Evolutionary conservation across 2,797 vertebrate genomes (phyloP).

Genomic region (Lithobates sylvaticus): DNA sequence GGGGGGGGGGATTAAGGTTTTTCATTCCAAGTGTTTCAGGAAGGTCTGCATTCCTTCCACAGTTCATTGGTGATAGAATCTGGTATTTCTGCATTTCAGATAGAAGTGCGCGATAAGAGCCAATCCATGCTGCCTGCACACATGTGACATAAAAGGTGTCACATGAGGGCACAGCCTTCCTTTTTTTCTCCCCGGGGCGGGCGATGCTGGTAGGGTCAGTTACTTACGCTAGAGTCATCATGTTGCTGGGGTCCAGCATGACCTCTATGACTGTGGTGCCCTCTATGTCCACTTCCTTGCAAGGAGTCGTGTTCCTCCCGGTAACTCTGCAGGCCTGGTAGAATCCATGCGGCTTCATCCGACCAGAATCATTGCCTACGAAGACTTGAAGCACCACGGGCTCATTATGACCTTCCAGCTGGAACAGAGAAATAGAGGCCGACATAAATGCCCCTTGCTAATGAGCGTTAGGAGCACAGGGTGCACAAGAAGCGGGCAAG

Average conservation of each 20-base stretch:
- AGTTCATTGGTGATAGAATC: conserved; percentile 44
- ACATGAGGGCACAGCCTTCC: background rate
- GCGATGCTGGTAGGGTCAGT: conserved; percentile 4
- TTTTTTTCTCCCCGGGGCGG: background rate
- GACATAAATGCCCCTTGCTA: background rate
- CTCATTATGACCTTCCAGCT: conserved; percentile 96
- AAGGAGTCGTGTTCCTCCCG: conserved; percentile 96
- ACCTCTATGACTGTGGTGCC: conserved; percentile 98
- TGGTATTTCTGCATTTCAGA: conserved; percentile 53
- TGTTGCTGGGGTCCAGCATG: conserved; percentile 91
- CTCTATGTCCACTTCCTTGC: conserved; percentile 95
- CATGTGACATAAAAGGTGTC: conserved; percentile 13
- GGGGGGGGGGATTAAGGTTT: background rate
- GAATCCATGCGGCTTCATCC: conserved; percentile 97
- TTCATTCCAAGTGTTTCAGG: conserved; percentile 20
- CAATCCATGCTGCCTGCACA: conserved; percentile 33
- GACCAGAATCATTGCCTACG: conserved; percentile 94
- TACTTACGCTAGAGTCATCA: conserved; percentile 95
- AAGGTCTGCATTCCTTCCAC: conserved; percentile 51
- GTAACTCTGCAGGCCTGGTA: conserved; percentile 98
- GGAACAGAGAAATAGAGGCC: conserved; percentile 65
- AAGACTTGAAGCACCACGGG: conserved; percentile 94
- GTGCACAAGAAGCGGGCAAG: background rate
- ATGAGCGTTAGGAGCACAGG: background rate
- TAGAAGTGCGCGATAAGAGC: conserved; percentile 26